phyloP scores from a whole-genome alignment of 23 tunicate species.

The Halocynthia aurantium region DNA sequence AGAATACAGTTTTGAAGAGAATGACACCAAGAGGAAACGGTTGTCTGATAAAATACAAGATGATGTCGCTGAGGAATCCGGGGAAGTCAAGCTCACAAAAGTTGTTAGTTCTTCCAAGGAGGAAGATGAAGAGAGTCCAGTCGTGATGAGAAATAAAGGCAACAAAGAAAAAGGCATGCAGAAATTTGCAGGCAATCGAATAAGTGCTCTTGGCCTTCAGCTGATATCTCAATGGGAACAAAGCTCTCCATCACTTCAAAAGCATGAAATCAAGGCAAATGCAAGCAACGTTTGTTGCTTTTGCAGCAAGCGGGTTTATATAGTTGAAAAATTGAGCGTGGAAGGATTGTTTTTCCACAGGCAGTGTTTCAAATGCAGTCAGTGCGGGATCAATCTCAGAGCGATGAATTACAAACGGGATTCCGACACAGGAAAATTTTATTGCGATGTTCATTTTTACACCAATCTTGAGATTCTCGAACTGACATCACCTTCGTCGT shows the following conservation, averaged over 20 bases:
- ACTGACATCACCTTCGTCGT: background rate
- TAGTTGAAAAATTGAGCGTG: slow-evolving; percentile 70
- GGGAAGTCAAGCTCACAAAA: slow-evolving; percentile 8
- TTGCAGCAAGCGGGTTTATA: slow-evolving; percentile 64
- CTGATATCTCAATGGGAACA: slow-evolving; percentile 79
- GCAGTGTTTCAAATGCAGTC: slow-evolving; percentile 80
- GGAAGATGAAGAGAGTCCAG: slow-evolving; percentile 9
- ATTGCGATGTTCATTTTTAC: slow-evolving; percentile 42
- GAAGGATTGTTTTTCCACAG: slow-evolving; percentile 92
- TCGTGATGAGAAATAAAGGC: slow-evolving; percentile 16
- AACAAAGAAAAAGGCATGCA: slow-evolving; percentile 16
- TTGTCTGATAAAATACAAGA: background rate
- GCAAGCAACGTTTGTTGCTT: slow-evolving; percentile 69
- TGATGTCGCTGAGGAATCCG: background rate
- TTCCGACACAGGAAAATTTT: slow-evolving; percentile 47
- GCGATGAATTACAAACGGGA: slow-evolving; percentile 42
- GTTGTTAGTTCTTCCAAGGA: background rate
- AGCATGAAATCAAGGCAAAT: slow-evolving; percentile 9
- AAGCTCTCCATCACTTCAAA: slow-evolving; percentile 24
- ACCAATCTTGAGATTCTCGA: slow-evolving; percentile 34
- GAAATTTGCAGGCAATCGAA: slow-evolving; percentile 55
- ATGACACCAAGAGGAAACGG: background rate
- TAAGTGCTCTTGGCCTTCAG: slow-evolving; percentile 69
- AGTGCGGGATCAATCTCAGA: slow-evolving; percentile 52
- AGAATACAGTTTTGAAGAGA: slow-evolving; percentile 8